Percentiles rank a stretch among this genome's conserved stretches.
These are phyloP conservation scores for Neodontobutis hainanensis DNA, from an alignment of 2,113 vertebrate genomes.

Conservation along the genomic window DNA sequence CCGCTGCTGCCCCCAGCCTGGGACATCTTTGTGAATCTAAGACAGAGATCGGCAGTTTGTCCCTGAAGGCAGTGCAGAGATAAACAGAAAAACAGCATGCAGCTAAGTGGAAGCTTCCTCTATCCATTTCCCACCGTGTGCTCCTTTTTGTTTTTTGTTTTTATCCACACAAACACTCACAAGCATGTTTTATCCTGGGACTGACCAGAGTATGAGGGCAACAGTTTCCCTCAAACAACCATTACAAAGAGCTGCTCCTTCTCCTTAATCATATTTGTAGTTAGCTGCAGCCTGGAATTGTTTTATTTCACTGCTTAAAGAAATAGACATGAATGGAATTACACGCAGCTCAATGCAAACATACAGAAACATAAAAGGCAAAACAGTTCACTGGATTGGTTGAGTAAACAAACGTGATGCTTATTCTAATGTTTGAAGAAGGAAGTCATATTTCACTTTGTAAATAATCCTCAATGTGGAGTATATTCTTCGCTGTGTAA, in stretches of 20 bases:
- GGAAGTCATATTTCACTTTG: no score
- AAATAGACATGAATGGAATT: constrained; percentile 34
- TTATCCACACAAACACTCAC: constrained; percentile 16
- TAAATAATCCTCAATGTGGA: no score
- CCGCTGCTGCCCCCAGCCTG: constrained; percentile 10
- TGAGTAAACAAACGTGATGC: no score
- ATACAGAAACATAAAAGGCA: constrained; percentile 34
- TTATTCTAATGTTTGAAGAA: no score
- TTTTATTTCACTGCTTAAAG: constrained; percentile 21
- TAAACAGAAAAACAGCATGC: constrained; percentile 33
- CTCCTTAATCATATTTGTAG: constrained; percentile 34
- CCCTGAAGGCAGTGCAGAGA: constrained; percentile 22
- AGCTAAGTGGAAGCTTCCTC: constrained; percentile 51
- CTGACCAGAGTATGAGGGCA: constrained; percentile 31
- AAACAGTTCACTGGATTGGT: constrained; percentile 4
- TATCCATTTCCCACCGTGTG: constrained; percentile 46
- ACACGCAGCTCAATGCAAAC: constrained; percentile 21
- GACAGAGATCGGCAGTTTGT: constrained; percentile 34
- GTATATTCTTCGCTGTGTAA: no score
- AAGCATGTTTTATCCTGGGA: constrained; percentile 32
- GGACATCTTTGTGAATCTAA: constrained; percentile 29
- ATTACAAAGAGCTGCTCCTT: constrained; percentile 36
- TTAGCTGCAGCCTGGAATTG: background rate
- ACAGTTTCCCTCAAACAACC: constrained; percentile 26
- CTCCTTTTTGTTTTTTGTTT: constrained; percentile 27